These are phyloP conservation scores for Eurystomus gularis DNA, from an alignment of 2,113 vertebrate species.

Conservation along the genomic window DNA sequence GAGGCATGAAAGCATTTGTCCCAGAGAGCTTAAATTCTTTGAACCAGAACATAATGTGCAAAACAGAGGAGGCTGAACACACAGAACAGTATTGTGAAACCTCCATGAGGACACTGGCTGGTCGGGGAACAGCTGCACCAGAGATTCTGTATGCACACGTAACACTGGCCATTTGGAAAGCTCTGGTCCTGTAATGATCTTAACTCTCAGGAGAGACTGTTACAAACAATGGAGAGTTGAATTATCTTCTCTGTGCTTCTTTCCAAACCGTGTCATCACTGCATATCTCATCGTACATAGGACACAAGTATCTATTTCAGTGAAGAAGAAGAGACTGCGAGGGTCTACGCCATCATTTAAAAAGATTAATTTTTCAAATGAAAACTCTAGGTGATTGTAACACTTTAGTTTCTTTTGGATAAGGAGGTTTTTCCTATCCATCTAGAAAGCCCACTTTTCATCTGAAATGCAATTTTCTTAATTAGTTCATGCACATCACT, in stretches of 20 bases:
- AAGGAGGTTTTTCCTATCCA: background rate
- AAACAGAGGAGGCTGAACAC: background rate
- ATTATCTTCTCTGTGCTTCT: background rate
- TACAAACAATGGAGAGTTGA: background rate
- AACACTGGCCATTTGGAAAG: background rate
- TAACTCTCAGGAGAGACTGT: background rate
- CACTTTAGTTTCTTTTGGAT: background rate
- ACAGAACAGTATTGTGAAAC: constrained; percentile 16
- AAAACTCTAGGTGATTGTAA: background rate
- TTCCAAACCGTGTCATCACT: background rate
- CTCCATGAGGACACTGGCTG: background rate
- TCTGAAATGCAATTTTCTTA: background rate
- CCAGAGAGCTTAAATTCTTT: background rate
- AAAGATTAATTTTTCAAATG: background rate
- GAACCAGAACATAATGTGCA: constrained; percentile 41
- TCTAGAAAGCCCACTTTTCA: background rate
- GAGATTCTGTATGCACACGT: background rate
- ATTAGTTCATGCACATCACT: background rate
- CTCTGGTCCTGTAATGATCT: background rate
- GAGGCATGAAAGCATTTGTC: constrained; percentile 34
- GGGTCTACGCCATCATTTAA: background rate
- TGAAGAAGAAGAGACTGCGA: background rate
- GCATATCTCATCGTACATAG: fast-evolving
- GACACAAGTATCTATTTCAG: background rate
- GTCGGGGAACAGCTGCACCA: constrained; percentile 35